Base-by-base conservation (phyloP, 2,888 invertebrate species). In the Cremastinae sp. region DNA sequence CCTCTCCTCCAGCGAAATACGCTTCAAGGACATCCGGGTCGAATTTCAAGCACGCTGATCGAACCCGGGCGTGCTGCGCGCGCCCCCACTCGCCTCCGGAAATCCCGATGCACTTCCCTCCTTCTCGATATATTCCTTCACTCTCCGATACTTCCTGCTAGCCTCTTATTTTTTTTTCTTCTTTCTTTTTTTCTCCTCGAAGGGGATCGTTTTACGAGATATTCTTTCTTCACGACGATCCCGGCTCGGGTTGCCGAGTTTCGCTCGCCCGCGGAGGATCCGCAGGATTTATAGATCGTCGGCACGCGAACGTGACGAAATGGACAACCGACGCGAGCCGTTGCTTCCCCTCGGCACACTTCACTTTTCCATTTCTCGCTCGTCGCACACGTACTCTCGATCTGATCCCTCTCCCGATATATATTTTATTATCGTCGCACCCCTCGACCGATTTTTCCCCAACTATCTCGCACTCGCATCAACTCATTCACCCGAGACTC, bases 341-440 rank as follows among this genome's bases (percentile, higher is more conserved):
- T 70, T 58, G 71, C 59, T 74, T 56, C 36, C 53, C 58, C 58
- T 36, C n/a, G n/a, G 49, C 65, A 62, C 74, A 73, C 77, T 74
- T 69, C 56, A 78, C 79, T 80, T 72, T 79, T 80, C 77, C 80
- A 80, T 28, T n/a, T 79, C 70, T 53, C 53, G 59, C 61, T 61
- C 38, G 58, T 68, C 49, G 45, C 47, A 62, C 70, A 59, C 72
- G 72, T 73, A 62, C 79, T 10, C 74, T 78, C 75, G 80, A 79
- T 62, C 34, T 69, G 18, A 51, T 74, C 80, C 82, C 53, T 80
- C 58, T 79, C 79, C 81, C 83, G 79, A 80, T 80, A 83, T 85
- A 84, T 82, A 83, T 84, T 84, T 84, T 83, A n/a, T n/a, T n/a
- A 84, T 77, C 69, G 74, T 75, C 73, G 73, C 69, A 58, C 76